Evolutionary conservation across 1,140 invertebrate species (phyloP), one percentile per base, ranked within the genome.

Genomic region (Magallana ariakensis): DNA sequence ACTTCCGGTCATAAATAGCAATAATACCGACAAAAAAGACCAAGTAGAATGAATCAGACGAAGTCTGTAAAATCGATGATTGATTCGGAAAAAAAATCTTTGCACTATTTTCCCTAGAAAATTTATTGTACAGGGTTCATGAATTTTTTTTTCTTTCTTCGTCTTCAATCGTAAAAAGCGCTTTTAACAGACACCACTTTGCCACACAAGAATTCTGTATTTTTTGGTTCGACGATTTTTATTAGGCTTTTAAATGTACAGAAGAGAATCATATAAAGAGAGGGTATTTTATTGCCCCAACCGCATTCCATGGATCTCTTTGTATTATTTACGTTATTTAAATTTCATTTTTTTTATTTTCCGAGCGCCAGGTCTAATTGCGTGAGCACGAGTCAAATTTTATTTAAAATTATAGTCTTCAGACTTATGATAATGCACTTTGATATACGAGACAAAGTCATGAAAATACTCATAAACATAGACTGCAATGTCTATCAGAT

Each of bases 161-260:
- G 33, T 75, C 66, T 33, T 22, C 22, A 26, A 26, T 26, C 22
- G 66, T 26, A 75, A 9, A 22, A 11, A 75, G 5, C 26, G 10
- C 66, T 75, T 75, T 75, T 26, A 33, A 19, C 66, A 75, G 66
- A 75, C 22, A 75, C 22, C 66, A 26, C 66, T 75, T 75, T 75
- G 33, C 66, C 66, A 75, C 66, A 75, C 66, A 75, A 75, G 66
- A 75, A 75, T 75, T 75, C 22, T 19, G 22, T 15, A 11, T 19
- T 75, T 46, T 75, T 26, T 75, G 26, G 66, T 75, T 75, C 66
- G 66, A 46, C 66, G 11, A 75, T 22, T 75, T 75, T 75, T 75
- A 75, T 75, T 75, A 75, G 22, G 66, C 66, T 75, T 75, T 75
- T 75, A 75, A 75, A 75, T 26, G 66, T 75, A 75, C 22, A 75